Base-by-base conservation (phyloP, 2,113 vertebrate genomes). In the Haplochromis burtoni region DNA sequence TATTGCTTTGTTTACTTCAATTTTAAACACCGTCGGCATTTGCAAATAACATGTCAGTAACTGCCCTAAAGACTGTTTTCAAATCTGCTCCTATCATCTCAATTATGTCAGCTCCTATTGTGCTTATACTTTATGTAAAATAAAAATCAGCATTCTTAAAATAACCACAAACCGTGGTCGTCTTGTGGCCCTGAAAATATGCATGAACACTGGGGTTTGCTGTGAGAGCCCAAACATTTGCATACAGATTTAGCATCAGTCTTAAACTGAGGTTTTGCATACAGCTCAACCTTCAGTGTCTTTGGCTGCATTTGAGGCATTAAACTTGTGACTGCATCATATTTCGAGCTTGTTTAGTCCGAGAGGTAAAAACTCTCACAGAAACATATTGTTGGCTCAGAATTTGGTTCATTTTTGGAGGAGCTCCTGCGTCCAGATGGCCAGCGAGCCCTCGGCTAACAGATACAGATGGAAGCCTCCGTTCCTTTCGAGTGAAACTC, bases 371-470 rank as follows among this genome's bases (percentile, higher is more conserved):
- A 61, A 45, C 80, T 45, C 80, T 45, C 53, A 26, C 24, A 21
- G 21, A 61, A 61, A 14, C 80, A 47, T 42, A 53, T 78, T 78
- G 42, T 66, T 55, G 79, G 21, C 68, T 55, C 21, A 26, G n/a
- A 19, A 4, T 47, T 3, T 57, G 40, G 49, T 40, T 81, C 59
- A 14, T 79, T 61, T 79, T 49, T 76, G 51, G 40, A 61, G 26
- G 21, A 61, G 83, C 78, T 54, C 55, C 68, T 54, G 68, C 21
- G 7, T 84, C 91, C 91, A 92, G 91, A 89, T 89, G 87, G 89
- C 57, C 12, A 12, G 8, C 8, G 81, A 84, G 84, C 87, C 84
- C 55, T 63, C 14, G 40, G 86, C 88, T 21, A 78, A 83, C 79
- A 21, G 21, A n/a, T 21, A 79, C 87, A 91, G 87, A 92, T 84